Base-by-base conservation (phyloP, 2,888 invertebrate species). In the Agrilus cyanescens region DNA sequence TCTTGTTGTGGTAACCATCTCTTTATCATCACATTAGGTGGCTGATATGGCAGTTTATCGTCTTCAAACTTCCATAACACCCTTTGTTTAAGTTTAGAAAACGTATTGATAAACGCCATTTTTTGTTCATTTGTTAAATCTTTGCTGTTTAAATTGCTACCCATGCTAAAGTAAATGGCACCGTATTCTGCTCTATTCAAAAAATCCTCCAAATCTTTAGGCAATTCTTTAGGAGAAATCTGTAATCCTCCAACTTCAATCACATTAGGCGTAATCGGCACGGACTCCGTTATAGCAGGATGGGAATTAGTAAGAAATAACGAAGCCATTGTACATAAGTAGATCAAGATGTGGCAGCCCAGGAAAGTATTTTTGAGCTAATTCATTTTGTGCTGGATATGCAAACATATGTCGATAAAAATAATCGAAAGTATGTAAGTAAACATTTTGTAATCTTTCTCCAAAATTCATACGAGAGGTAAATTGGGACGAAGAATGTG, bases 161-260 rank as follows among this genome's bases (percentile, higher is more conserved):
- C 79, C 54, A 79, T 71, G 50, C 72, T 75, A 47, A 76, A 69
- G 46, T 73, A 73, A 1, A 76, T 62, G 0, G 70, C 73, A 1
- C 76, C 76, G 37, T 73, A 47, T 37, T 59, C 62, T 1, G 75
- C 67, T 8, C 63, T 58, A 47, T 76, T 73, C 43, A 76, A 53
- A 42, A 69, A 60, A 14, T 61, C 59, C 57, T 74, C 64, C 1
- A 76, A 56, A 54, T 45, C 38, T 20, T 33, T 40, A 5, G 50
- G 50, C 16, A 60, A 41, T 38, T 52, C 48, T 41, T 56, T 54
- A 1, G 57, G 50, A 7, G 52, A 49, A 2, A 60, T 44, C 38
- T 77, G 76, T 36, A 69, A 53, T 32, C 76, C 76, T n/a, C 75
- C 77, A 38, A 76, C 65, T 53, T 76, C 74, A 2, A 76, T 58